Base-by-base conservation (phyloP, 1,140 invertebrate species). In the Euwallacea fornicatus region DNA sequence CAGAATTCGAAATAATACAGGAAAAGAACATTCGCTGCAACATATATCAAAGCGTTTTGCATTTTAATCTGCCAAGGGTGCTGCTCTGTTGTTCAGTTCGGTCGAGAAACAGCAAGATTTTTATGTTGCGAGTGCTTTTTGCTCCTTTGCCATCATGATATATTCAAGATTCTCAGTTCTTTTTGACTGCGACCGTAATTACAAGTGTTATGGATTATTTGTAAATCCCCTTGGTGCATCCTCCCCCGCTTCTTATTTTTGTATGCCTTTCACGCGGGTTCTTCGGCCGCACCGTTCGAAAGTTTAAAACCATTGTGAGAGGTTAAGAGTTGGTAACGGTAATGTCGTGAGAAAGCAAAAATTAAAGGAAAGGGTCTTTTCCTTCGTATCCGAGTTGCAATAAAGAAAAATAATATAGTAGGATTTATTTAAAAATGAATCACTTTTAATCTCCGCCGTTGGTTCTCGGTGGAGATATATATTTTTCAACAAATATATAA, bases 361-460 rank as follows among this genome's bases (percentile, higher is more conserved):
- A 47, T 53, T 42, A 42, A 61, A 16, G n/a, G 8, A 50, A 50
- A 58, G 2, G 16, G 46, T 50, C 46, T 50, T 50, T 50, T 10
- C 55, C n/a, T 58, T 50, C 13, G 56, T 58, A 43, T 44, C 55
- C 13, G 15, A 59, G 65, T n/a, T 44, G 65, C 41, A 67, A 59
- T 67, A 67, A 67, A 59, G 55, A 42, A 66, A 66, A 66, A 66
- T 66, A 67, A 67, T 43, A 54, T 67, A 21, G n/a, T n/a, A 42
- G 8, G 65, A 56, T 67, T 66, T 67, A 67, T 67, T 67, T 67
- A 56, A 67, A 67, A 67, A 67, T 66, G 58, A 67, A 67, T 67
- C 65, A 67, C 42, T 67, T 67, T 67, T 67, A 66, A 66, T 66
- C 65, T 58, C 15, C 65, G 55, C 8, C 54, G 54, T 58, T 56